Percentiles rank a stretch among this genome's conserved stretches.
Conservation (phyloP, 2,113 vertebrate species). For the Dunckerocampus dactyliophorus region DNA sequence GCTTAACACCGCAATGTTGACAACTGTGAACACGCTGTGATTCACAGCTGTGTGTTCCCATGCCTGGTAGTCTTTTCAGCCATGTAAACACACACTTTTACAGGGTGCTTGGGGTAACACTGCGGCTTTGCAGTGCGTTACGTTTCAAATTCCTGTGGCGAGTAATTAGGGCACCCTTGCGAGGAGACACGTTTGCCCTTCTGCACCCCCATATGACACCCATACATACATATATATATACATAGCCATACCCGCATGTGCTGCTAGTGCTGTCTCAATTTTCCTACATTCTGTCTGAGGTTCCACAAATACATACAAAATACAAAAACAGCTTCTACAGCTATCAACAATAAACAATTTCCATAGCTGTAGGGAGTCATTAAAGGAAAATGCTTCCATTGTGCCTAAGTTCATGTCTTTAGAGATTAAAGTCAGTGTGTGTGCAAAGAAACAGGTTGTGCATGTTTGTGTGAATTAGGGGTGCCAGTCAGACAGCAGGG, state of each 20-base stretch:
- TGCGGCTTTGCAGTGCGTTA: slow-evolving; percentile 36
- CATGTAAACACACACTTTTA: slow-evolving; percentile 34
- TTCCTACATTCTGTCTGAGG: slow-evolving; percentile 13
- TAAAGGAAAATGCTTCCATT: slow-evolving; percentile 24
- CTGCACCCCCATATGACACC: not conserved
- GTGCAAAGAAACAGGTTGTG: slow-evolving; percentile 12
- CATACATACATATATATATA: no score
- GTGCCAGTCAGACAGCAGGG: slow-evolving; percentile 14
- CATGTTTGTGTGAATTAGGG: slow-evolving; percentile 25
- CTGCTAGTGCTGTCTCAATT: not conserved
- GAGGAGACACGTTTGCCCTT: slow-evolving; percentile 12
- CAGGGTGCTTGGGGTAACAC: slow-evolving; percentile 22
- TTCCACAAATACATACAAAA: slow-evolving; percentile 18
- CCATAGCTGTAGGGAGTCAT: slow-evolving; percentile 33
- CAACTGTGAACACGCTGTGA: slow-evolving; percentile 15
- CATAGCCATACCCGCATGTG: not conserved
- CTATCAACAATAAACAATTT: slow-evolving; percentile 24
- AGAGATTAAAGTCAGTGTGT: slow-evolving; percentile 35
- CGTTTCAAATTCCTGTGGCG: slow-evolving; percentile 12
- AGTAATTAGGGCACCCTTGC: slow-evolving; percentile 7
- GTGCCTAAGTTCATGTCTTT: slow-evolving; percentile 22
- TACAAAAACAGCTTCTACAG: slow-evolving; percentile 3
- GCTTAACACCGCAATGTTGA: not conserved
- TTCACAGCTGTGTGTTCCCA: slow-evolving; percentile 12
- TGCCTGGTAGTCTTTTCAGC: slow-evolving; percentile 8